phyloP scores from a whole-genome alignment of 2,888 invertebrate genomes.

The Drosophila kanekoi region DNA sequence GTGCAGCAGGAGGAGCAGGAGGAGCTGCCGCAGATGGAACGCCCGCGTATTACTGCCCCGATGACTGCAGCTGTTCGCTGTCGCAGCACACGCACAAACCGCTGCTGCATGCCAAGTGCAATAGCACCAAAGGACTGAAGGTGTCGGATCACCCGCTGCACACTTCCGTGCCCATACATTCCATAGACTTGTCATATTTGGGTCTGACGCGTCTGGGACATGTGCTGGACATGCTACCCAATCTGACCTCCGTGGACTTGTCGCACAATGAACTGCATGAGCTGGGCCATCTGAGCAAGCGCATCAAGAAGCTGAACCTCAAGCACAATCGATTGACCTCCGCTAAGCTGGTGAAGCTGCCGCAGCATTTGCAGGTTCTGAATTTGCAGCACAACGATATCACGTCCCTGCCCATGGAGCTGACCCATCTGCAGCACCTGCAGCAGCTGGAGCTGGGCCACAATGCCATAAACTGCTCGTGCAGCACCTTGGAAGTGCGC shows the following conservation, averaged over 20 bases:
- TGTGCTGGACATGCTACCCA: conserved; percentile 87
- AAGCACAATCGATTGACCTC: conserved; percentile 87
- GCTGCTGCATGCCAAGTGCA: conserved; percentile 83
- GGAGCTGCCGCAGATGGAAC: conserved; percentile 5
- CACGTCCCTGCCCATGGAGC: conserved; percentile 87
- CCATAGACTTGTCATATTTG: conserved; percentile 88
- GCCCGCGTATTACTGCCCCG: conserved; percentile 76
- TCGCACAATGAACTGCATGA: conserved; percentile 88
- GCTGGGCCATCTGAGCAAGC: conserved; percentile 87
- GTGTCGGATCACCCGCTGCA: conserved; percentile 47
- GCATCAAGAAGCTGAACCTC: conserved; percentile 87
- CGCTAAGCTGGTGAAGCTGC: conserved; percentile 86
- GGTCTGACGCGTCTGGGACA: conserved; percentile 87
- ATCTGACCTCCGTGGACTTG: conserved; percentile 88
- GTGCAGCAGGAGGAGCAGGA: conserved; percentile 32
- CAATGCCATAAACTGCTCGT: conserved; percentile 90
- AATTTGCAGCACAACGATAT: conserved; percentile 88
- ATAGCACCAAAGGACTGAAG: conserved; percentile 77
- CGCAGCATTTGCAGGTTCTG: conserved; percentile 87
- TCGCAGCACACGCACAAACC: conserved; percentile 71
- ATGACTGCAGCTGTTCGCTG: conserved; percentile 79
- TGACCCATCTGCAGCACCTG: conserved; percentile 86
- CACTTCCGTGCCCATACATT: conserved; percentile 82
- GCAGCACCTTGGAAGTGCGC: conserved; percentile 88
- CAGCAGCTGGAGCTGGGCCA: conserved; percentile 88